phyloP scores from a whole-genome alignment of 2,888 invertebrate genomes.

The Pardosa pseudoannulata region DNA sequence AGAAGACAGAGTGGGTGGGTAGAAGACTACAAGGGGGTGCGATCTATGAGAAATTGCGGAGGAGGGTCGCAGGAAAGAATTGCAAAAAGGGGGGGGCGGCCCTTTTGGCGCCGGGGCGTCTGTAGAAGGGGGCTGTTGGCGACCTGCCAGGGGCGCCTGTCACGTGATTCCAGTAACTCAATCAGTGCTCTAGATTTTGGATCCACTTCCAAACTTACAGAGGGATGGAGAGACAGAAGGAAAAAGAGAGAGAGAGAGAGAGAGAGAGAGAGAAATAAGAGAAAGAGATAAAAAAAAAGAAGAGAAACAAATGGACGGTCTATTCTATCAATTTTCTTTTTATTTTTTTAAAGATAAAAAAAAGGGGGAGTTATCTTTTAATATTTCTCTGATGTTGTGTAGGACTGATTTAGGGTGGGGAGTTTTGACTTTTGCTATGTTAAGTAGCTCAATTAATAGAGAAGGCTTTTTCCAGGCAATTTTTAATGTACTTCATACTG shows the following conservation, averaged over 20 bases:
- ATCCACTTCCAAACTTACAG: constrained; percentile 52
- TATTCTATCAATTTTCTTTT: constrained; percentile 27
- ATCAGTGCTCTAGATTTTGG: constrained; percentile 61
- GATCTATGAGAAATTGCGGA: constrained; percentile 6
- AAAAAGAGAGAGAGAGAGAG: constrained; percentile 30
- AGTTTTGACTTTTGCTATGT: constrained; percentile 37
- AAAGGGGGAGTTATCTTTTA: background rate
- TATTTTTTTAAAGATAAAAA: background rate
- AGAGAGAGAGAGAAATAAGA: background rate
- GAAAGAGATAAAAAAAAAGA: background rate
- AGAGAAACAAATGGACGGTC: constrained; percentile 55
- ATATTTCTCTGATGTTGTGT: background rate
- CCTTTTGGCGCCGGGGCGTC: constrained; percentile 51
- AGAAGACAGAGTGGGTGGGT: background rate
- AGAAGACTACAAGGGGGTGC: background rate
- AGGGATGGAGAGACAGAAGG: background rate
- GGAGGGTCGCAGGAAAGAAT: background rate
- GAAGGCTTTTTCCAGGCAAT: background rate
- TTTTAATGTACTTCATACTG: background rate
- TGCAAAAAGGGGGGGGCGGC: constrained; percentile 6
- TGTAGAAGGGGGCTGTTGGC: constrained; percentile 55
- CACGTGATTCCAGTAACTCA: constrained; percentile 68
- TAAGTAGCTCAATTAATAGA: constrained; percentile 36
- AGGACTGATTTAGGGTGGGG: background rate
- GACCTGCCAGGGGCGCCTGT: constrained; percentile 47